These are phyloP conservation scores for Chironomus tepperi DNA, from an alignment of 1,140 invertebrate genomes.

Conservation along the genomic window DNA sequence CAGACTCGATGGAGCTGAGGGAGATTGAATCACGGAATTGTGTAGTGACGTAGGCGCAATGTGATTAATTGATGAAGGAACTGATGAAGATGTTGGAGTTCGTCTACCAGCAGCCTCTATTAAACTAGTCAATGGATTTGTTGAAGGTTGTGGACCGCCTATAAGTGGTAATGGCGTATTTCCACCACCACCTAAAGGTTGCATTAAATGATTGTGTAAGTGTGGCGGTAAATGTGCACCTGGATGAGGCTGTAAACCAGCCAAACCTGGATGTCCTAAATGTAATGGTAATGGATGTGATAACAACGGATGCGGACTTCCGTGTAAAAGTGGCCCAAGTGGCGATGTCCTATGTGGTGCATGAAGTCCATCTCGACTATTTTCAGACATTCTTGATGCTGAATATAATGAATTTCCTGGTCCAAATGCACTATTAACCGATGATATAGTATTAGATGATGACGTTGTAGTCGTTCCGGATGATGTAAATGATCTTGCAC, in stretches of 20 bases:
- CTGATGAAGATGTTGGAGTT: neutral
- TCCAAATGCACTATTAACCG: neutral
- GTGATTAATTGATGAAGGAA: slow-evolving; percentile 37
- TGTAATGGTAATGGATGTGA: slow-evolving; percentile 23
- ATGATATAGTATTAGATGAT: neutral
- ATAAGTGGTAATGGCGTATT: slow-evolving; percentile 6
- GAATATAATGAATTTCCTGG: neutral
- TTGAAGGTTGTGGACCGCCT: neutral
- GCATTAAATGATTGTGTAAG: slow-evolving; percentile 28
- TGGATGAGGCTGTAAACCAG: slow-evolving; percentile 35
- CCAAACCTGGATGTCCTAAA: slow-evolving; percentile 31
- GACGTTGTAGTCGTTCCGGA: neutral
- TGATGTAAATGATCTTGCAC: neutral
- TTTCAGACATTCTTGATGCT: neutral
- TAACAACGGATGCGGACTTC: slow-evolving; percentile 19
- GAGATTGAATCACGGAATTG: slow-evolving; percentile 28
- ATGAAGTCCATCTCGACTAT: slow-evolving; percentile 13
- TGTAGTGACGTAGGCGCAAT: slow-evolving; percentile 40
- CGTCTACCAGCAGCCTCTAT: neutral
- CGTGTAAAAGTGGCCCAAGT: slow-evolving; percentile 23
- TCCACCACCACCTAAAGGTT: neutral
- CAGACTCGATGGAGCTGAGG: slow-evolving; percentile 26
- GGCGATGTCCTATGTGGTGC: slow-evolving; percentile 15
- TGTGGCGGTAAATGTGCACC: slow-evolving; percentile 32
- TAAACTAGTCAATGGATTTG: slow-evolving; percentile 24